Conservation (phyloP, 1,140 invertebrate species). For the Amphibalanus amphitrite region DNA sequence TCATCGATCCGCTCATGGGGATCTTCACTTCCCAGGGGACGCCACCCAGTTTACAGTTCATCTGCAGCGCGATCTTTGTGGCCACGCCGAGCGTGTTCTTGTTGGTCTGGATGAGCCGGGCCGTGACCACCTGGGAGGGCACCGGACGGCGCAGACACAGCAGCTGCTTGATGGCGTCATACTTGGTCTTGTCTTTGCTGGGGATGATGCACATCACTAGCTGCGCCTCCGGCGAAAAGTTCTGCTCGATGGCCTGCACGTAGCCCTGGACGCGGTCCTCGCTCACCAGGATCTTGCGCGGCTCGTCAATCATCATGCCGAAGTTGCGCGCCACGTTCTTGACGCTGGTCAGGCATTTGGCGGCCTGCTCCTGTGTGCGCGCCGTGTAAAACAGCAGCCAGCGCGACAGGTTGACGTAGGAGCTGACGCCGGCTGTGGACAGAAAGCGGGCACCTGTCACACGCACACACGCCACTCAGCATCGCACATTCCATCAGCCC, state of each 20-base stretch:
- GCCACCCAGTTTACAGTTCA: slow-evolving; percentile 90
- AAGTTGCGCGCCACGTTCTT: slow-evolving; percentile 37
- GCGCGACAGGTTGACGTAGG: slow-evolving; percentile 16
- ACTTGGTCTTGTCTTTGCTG: slow-evolving; percentile 18
- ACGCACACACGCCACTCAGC: too few relatives aligned
- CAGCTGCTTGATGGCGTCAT: slow-evolving; percentile 32
- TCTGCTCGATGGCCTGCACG: slow-evolving; percentile 32
- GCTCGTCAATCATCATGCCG: slow-evolving; percentile 41
- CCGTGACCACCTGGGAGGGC: slow-evolving; percentile 45
- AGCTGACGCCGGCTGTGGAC: not conserved
- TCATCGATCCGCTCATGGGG: slow-evolving; percentile 39
- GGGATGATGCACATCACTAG: slow-evolving; percentile 16
- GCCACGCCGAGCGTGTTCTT: slow-evolving; percentile 43
- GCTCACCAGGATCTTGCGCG: slow-evolving; percentile 31
- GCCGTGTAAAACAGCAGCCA: slow-evolving; percentile 51
- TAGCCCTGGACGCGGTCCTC: slow-evolving; percentile 38
- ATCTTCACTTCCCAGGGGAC: slow-evolving; percentile 70
- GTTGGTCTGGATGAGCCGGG: slow-evolving; percentile 34
- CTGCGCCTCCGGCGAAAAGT: slow-evolving; percentile 7
- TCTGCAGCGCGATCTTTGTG: slow-evolving; percentile 82
- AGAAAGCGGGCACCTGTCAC: not conserved
- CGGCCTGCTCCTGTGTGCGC: slow-evolving; percentile 37
- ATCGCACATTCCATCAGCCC: too few relatives aligned
- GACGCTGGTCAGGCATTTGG: slow-evolving; percentile 40
- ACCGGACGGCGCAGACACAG: slow-evolving; percentile 25